Evolutionary conservation across 1,140 invertebrate species (phyloP).

Genomic region (Ips nitidus): DNA sequence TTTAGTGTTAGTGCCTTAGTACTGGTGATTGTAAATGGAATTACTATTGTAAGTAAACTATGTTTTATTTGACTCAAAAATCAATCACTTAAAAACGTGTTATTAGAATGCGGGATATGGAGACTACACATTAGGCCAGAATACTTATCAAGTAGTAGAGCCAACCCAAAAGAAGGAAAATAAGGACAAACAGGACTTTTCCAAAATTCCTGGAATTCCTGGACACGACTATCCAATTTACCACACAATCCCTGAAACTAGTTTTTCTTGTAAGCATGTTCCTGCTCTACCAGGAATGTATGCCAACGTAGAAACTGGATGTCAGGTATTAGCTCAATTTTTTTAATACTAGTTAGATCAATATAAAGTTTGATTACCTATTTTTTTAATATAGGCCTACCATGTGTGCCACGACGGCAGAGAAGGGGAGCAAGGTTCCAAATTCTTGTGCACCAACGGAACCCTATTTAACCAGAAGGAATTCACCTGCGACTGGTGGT

Average conservation of each 20-base stretch:
- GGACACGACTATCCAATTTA: constrained; percentile 79
- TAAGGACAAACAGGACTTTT: constrained; percentile 72
- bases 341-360: not conserved
- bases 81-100: not conserved
- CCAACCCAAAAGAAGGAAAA: constrained; percentile 40
- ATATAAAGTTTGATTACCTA: not conserved
- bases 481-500: constrained; percentile 92
- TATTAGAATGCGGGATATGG: constrained; percentile 29
- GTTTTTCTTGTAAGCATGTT: constrained; percentile 74
- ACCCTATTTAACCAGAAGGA: constrained; percentile 86
- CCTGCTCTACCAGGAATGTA: constrained; percentile 81
- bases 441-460: constrained; percentile 85
- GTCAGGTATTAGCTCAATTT: constrained; percentile 63
- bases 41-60: constrained; percentile 29
- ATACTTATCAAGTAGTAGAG: constrained; percentile 24
- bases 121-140: constrained; percentile 7
- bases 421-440: constrained; percentile 75
- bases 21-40: constrained; percentile 8
- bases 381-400: constrained; percentile 62
- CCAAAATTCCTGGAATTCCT: constrained; percentile 74
- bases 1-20: constrained; percentile 13
- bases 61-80: not conserved
- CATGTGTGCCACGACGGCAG: constrained; percentile 82
- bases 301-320: constrained; percentile 82
- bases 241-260: constrained; percentile 73